Evolutionary conservation across 2,888 invertebrate species (phyloP).

Genomic region (Epinotia bilunana): DNA sequence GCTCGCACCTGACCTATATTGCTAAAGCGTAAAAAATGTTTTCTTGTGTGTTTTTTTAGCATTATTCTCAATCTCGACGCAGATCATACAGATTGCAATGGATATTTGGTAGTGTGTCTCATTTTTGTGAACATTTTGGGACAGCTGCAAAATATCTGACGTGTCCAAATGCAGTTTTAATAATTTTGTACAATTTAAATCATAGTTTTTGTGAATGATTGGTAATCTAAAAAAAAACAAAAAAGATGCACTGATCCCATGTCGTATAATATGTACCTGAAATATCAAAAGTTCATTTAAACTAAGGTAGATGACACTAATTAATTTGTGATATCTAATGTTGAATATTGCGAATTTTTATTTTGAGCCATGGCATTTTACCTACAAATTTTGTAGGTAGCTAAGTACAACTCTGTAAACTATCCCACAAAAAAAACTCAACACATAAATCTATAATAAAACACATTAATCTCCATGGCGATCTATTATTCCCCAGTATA

Average conservation of each 20-base stretch:
- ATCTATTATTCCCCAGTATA: slow-evolving; percentile 18
- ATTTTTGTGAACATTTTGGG: slow-evolving; percentile 26
- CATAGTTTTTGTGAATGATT: too few relatives aligned
- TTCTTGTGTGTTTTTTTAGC: slow-evolving; percentile 78
- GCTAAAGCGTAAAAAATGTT: slow-evolving; percentile 67
- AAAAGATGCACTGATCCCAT: too few relatives aligned
- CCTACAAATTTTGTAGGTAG: too few relatives aligned
- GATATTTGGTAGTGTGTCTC: slow-evolving; percentile 59
- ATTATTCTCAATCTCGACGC: slow-evolving; percentile 67
- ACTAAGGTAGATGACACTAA: too few relatives aligned
- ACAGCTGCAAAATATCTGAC: neutral
- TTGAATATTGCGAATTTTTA: too few relatives aligned
- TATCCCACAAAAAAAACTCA: neutral
- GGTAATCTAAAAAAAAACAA: too few relatives aligned
- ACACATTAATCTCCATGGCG: neutral
- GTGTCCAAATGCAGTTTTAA: neutral
- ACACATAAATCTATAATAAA: slow-evolving; percentile 3
- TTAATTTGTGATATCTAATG: too few relatives aligned
- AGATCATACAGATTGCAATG: slow-evolving; percentile 62
- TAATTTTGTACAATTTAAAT: too few relatives aligned
- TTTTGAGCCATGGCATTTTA: neutral
- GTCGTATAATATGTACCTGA: too few relatives aligned
- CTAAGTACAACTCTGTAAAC: neutral
- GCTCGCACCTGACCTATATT: slow-evolving; percentile 83
- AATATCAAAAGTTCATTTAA: too few relatives aligned